Conservation (phyloP, 2,113 vertebrate genomes). For the Tragulus kanchil region DNA sequence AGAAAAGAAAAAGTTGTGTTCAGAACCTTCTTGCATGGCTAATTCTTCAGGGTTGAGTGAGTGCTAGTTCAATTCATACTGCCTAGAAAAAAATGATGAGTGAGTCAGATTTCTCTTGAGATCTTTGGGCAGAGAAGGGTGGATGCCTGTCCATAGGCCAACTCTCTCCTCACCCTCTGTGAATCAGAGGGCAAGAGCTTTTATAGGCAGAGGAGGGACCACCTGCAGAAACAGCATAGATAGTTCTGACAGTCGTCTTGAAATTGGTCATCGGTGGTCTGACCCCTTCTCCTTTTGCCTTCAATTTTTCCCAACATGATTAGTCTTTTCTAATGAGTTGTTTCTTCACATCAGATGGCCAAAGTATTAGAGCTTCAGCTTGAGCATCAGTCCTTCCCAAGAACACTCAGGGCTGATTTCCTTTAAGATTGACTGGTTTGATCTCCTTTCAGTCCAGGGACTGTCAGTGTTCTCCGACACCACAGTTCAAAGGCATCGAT, state of each 20-base stretch:
- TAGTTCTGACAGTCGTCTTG: not conserved
- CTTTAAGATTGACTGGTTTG: too few species aligned
- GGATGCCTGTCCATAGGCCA: not conserved
- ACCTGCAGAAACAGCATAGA: not conserved
- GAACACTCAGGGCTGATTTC: too few species aligned
- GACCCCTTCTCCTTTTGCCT: too few species aligned
- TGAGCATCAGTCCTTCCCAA: too few species aligned
- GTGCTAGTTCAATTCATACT: not conserved
- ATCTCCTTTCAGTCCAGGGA: too few species aligned
- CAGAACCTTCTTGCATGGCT: not conserved
- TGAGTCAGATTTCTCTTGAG: not conserved
- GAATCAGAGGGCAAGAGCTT: not conserved
- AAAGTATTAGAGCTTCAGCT: too few species aligned
- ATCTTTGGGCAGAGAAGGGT: not conserved
- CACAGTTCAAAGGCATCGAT: too few species aligned
- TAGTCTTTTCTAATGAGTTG: too few species aligned
- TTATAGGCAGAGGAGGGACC: not conserved
- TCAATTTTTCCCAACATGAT: too few species aligned
- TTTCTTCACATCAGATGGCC: too few species aligned
- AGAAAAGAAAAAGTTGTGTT: conserved; percentile 12
- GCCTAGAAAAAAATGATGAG: not conserved
- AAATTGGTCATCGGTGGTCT: too few species aligned
- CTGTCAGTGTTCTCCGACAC: too few species aligned
- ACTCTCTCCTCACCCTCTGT: not conserved
- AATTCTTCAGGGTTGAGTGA: not conserved